phyloP scores from a whole-genome alignment of 1,140 invertebrate genomes.

The Papilio xuthus region DNA sequence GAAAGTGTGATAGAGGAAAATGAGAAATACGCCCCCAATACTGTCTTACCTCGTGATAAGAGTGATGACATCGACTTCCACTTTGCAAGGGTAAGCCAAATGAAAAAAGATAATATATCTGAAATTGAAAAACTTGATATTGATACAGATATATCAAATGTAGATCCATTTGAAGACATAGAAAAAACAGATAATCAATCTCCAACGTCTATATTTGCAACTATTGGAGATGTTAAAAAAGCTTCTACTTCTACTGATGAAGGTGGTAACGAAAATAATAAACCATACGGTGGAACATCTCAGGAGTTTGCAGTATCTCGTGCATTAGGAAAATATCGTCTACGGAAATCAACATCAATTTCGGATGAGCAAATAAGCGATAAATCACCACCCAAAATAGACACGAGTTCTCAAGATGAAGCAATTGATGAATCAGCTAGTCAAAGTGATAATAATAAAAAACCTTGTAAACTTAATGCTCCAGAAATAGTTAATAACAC shows the following conservation, averaged over 20 bases:
- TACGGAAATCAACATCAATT: conserved; percentile 87
- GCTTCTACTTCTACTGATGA: conserved; percentile 82
- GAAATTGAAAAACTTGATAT: conserved; percentile 80
- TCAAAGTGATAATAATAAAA: conserved; percentile 69
- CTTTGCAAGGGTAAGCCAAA: conserved; percentile 78
- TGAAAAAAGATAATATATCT: conserved; percentile 77
- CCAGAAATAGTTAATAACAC: conserved; percentile 74
- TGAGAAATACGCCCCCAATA: conserved; percentile 57
- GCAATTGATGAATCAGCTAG: conserved; percentile 51
- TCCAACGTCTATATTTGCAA: conserved; percentile 86
- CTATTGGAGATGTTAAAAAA: conserved; percentile 87
- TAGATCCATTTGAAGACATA: conserved; percentile 83
- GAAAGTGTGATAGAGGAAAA: conserved; percentile 70
- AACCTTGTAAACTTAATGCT: conserved; percentile 63
- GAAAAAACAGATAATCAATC: conserved; percentile 83
- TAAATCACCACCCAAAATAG: conserved; percentile 78
- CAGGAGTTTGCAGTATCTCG: conserved; percentile 92
- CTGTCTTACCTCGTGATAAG: conserved; percentile 68
- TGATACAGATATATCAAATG: conserved; percentile 82
- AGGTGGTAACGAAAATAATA: conserved; percentile 83
- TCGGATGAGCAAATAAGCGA: conserved; percentile 84
- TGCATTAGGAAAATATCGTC: conserved; percentile 90
- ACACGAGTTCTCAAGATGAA: conserved; percentile 73
- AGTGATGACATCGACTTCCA: conserved; percentile 78
- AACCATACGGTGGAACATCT: conserved; percentile 74